A percentile compares a stretch with the other conserved stretches of the same genome.
Evolutionary conservation across 2,797 vertebrate genomes (phyloP).

Genomic region (Melanotaenia boesemani): DNA sequence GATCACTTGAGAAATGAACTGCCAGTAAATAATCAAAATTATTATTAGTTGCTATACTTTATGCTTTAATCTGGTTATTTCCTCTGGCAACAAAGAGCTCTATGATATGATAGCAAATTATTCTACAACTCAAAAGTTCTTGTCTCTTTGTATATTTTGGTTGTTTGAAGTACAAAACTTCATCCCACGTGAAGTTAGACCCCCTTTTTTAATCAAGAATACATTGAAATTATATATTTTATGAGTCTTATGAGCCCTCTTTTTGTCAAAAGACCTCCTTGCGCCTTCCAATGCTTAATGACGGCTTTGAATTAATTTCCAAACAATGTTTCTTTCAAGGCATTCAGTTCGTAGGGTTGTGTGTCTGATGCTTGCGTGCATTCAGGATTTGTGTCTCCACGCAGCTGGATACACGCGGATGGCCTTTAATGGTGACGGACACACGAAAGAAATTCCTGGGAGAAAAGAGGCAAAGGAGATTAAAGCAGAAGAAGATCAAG

Average conservation of each 20-base stretch:
- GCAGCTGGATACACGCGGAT: slow-evolving; percentile 18
- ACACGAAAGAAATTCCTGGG: slow-evolving; percentile 38
- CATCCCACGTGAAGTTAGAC: background rate
- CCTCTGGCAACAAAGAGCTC: too few species aligned
- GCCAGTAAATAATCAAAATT: background rate
- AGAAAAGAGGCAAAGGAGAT: slow-evolving; percentile 48
- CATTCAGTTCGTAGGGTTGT: background rate
- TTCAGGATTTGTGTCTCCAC: slow-evolving; percentile 8
- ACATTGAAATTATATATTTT: background rate
- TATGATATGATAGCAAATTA: background rate
- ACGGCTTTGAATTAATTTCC: slow-evolving; percentile 26
- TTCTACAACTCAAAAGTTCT: background rate
- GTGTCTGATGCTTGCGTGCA: slow-evolving; percentile 5
- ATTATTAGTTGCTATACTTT: background rate
- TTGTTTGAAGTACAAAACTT: background rate
- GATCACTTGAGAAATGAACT: background rate
- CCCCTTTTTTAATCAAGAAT: background rate
- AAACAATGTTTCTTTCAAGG: slow-evolving; percentile 14
- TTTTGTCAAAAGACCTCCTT: slow-evolving; percentile 1
- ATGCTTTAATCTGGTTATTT: background rate
- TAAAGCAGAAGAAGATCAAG: slow-evolving; percentile 63
- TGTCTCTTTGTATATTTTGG: background rate
- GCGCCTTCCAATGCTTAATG: background rate
- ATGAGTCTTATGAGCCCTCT: background rate
- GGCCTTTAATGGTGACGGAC: slow-evolving; percentile 52